Evolutionary conservation across 2,888 invertebrate species (phyloP).

Genomic region (Harpagoxenus sublaevis): DNA sequence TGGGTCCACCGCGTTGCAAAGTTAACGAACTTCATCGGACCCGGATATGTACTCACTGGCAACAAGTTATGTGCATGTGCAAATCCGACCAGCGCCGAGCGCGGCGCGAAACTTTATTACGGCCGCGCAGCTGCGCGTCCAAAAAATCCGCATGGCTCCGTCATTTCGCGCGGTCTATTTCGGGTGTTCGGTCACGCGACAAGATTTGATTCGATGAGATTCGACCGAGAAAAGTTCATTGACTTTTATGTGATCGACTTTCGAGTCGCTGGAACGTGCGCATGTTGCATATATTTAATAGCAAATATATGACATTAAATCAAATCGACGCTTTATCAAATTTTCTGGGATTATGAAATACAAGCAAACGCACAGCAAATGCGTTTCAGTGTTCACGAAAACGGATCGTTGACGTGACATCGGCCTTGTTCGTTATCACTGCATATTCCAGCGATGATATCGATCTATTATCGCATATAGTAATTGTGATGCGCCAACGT

Average conservation of each 20-base stretch:
- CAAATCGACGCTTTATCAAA: neutral
- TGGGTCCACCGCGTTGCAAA: conserved; percentile 52
- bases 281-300: neutral
- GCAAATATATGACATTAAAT: neutral
- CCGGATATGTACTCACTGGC: conserved; percentile 26
- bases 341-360: neutral
- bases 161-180: conserved; percentile 29
- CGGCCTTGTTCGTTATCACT: conserved; percentile 3
- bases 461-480: conserved; percentile 19
- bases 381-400: neutral
- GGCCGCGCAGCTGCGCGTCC: conserved; percentile 22
- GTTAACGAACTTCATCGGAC: conserved; percentile 73
- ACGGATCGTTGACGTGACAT: neutral
- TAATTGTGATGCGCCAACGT: neutral
- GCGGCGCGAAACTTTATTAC: conserved; percentile 43
- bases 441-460: conserved; percentile 8
- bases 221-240: conserved; percentile 10
- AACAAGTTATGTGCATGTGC: conserved; percentile 44
- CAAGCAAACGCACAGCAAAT: neutral
- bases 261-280: neutral
- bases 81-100: conserved; percentile 6
- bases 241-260: conserved; percentile 16
- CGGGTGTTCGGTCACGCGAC: conserved; percentile 15
- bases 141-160: conserved; percentile 23
- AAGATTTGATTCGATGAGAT: conserved; percentile 41